Conservation (phyloP, 1,140 invertebrate genomes). For the Apis mellifera region DNA sequence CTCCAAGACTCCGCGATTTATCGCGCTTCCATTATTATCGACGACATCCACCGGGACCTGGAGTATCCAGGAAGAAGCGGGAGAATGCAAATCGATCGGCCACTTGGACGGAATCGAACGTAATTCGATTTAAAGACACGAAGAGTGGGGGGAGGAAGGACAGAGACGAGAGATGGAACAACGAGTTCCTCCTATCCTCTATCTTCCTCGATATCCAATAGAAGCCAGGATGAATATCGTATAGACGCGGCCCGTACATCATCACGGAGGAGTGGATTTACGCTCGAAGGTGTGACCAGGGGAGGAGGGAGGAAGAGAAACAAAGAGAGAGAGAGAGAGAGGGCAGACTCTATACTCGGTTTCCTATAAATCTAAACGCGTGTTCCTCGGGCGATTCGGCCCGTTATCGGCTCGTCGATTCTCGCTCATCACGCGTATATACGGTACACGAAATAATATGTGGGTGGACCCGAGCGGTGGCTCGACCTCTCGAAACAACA, state of each 20-base stretch:
- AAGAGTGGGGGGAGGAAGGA: constrained; percentile 5
- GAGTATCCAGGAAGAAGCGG: constrained; percentile 43
- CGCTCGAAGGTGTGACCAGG: constrained; percentile 37
- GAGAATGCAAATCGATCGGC: constrained; percentile 39
- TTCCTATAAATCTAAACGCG: constrained; percentile 44
- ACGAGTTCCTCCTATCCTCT: not conserved
- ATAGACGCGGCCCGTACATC: constrained; percentile 5
- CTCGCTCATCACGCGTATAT: not conserved
- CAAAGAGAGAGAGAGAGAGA: no score
- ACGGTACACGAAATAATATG: not conserved
- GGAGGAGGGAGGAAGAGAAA: no score
- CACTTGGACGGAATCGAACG: not conserved
- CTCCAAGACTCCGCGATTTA: constrained; percentile 14
- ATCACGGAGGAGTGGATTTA: constrained; percentile 27
- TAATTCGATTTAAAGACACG: constrained; percentile 30
- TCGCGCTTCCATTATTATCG: constrained; percentile 43
- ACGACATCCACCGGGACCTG: constrained; percentile 8
- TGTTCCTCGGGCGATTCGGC: constrained; percentile 27
- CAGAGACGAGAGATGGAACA: not conserved
- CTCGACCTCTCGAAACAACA: constrained; percentile 20
- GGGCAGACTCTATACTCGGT: not conserved
- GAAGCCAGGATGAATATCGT: not conserved
- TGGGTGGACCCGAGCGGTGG: not conserved
- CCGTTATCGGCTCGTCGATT: constrained; percentile 39
- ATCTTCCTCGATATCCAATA: not conserved